Evolutionary conservation across 2,888 invertebrate species (phyloP).

Genomic region (Limnephilus auricula): DNA sequence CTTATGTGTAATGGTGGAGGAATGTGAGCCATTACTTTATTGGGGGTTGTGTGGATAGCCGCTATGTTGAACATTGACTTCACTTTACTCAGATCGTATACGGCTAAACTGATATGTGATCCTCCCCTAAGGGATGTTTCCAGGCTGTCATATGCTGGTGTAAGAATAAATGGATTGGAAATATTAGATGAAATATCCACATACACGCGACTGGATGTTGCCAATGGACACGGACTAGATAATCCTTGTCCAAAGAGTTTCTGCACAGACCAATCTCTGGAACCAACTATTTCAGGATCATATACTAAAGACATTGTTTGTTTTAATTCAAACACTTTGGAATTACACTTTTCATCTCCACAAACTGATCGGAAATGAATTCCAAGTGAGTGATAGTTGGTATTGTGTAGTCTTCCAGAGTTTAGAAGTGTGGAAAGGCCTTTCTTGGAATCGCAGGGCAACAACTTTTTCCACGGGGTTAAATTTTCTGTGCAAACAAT

Average conservation of each 20-base stretch:
- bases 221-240: slow-evolving; percentile 88
- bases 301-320: slow-evolving; percentile 93
- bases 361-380: slow-evolving; percentile 91
- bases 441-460: slow-evolving; percentile 95
- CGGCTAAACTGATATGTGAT: slow-evolving; percentile 81
- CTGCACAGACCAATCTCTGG: slow-evolving; percentile 90
- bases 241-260: slow-evolving; percentile 92
- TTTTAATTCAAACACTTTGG: slow-evolving; percentile 86
- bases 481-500: slow-evolving; percentile 99
- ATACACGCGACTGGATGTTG: slow-evolving; percentile 87
- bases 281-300: slow-evolving; percentile 83
- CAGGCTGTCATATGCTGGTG: slow-evolving; percentile 79
- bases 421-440: slow-evolving; percentile 93
- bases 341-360: slow-evolving; percentile 77
- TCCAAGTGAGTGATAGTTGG: slow-evolving; percentile 94
- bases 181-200: slow-evolving; percentile 85
- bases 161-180: slow-evolving; percentile 80
- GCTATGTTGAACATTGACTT: slow-evolving; percentile 84
- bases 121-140: slow-evolving; percentile 84
- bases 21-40: slow-evolving; percentile 75
- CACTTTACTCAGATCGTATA: slow-evolving; percentile 81
- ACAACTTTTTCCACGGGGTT: slow-evolving; percentile 97
- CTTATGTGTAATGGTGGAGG: slow-evolving; percentile 86
- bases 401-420: slow-evolving; percentile 93
- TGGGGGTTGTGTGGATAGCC: slow-evolving; percentile 76